phyloP scores from a whole-genome alignment of 64 coral and sea anemone genomes.

The Dendronephthya gigantea region DNA sequence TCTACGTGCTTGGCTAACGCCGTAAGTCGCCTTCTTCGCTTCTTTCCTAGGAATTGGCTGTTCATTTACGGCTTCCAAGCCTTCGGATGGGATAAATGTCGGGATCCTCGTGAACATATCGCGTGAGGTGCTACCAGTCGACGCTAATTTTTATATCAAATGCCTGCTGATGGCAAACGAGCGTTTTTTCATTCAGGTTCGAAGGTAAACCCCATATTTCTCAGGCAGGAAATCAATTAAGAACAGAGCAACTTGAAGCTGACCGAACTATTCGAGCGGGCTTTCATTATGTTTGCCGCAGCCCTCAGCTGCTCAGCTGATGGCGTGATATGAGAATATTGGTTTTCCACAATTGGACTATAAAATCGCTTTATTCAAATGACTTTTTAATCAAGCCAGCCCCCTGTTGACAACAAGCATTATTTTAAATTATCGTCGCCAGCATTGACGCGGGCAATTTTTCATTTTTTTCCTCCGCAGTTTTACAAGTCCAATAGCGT shows the following conservation, averaged over 20 bases:
- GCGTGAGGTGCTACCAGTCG: background rate
- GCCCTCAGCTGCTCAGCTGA: slow-evolving; percentile 9
- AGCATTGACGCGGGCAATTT: background rate
- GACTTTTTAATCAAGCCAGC: slow-evolving; percentile 15
- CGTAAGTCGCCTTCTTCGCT: background rate
- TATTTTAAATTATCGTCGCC: background rate
- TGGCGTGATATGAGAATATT: background rate
- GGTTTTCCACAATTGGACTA: background rate
- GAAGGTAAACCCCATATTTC: background rate
- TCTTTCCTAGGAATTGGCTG: background rate
- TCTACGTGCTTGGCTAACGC: background rate
- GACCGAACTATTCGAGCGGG: background rate
- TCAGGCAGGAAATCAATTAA: background rate
- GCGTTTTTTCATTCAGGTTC: background rate
- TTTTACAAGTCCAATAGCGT: background rate
- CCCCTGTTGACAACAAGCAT: background rate
- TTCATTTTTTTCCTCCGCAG: background rate
- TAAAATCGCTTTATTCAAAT: background rate
- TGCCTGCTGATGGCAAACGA: background rate
- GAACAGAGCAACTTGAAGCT: background rate
- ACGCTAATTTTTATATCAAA: background rate
- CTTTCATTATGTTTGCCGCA: background rate
- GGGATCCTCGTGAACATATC: background rate
- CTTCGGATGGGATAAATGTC: background rate
- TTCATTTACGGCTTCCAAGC: background rate